Conservation (phyloP, 2,888 invertebrate species). For the Drosophila ezoana region DNA sequence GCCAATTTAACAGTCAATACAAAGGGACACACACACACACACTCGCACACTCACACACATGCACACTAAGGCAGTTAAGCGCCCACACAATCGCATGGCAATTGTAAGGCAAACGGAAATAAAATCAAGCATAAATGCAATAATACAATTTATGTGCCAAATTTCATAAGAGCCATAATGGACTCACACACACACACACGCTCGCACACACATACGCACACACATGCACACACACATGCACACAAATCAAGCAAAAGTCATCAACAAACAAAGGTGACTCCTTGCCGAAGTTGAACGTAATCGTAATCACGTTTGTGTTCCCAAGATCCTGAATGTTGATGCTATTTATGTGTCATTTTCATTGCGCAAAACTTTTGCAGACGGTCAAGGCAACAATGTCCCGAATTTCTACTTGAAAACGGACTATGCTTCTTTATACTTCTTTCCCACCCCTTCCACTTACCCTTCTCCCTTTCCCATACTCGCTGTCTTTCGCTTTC, state of each 20-base stretch:
- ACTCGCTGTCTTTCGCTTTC: conserved; percentile 11
- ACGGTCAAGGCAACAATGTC: conserved; percentile 71
- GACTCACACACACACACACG: conserved; percentile 51
- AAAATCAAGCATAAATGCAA: conserved; percentile 81
- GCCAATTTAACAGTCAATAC: conserved; percentile 76
- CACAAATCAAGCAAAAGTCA: conserved; percentile 61
- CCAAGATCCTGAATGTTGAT: conserved; percentile 58
- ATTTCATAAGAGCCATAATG: conserved; percentile 74
- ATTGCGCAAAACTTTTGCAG: conserved; percentile 55
- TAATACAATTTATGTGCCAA: conserved; percentile 80
- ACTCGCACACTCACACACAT: conserved; percentile 5
- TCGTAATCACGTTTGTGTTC: conserved; percentile 75
- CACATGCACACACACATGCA: conserved; percentile 26
- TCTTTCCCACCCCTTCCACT: not conserved
- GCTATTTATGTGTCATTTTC: conserved; percentile 77
- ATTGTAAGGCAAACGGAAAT: conserved; percentile 75
- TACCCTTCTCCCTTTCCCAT: not conserved
- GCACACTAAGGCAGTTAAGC: conserved; percentile 34
- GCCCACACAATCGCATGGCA: conserved; percentile 61
- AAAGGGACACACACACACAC: conserved; percentile 27
- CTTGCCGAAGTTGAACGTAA: conserved; percentile 50
- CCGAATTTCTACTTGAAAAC: conserved; percentile 25
- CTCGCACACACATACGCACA: conserved; percentile 30
- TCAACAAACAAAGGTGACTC: conserved; percentile 76
- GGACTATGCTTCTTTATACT: not conserved